These are phyloP conservation scores for Mythimna ferrago DNA, from an alignment of 2,888 invertebrate genomes.

Conservation along the genomic window DNA sequence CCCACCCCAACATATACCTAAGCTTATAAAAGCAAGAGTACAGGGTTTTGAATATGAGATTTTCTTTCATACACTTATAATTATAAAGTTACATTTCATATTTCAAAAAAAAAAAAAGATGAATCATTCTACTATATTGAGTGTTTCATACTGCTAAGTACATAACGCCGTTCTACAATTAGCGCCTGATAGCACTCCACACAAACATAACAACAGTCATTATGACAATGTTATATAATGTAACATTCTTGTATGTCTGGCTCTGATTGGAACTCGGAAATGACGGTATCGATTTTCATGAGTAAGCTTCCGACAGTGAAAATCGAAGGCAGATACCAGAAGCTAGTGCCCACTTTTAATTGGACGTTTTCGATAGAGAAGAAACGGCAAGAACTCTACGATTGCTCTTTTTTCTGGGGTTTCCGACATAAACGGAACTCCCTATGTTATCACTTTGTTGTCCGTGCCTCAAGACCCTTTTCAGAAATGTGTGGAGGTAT, in stretches of 20 bases:
- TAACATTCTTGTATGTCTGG: conserved; percentile 18
- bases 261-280: conserved; percentile 19
- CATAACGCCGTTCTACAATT: conserved; percentile 22
- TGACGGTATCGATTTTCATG: conserved; percentile 4
- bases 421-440: too few relatives aligned
- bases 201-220: background rate
- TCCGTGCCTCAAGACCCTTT: too few relatives aligned
- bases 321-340: background rate
- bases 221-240: conserved; percentile 1
- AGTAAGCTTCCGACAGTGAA: background rate
- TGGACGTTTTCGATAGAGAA: too few relatives aligned
- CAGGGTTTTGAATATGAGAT: too few relatives aligned
- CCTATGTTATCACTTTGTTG: too few relatives aligned
- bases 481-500: too few relatives aligned
- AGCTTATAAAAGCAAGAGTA: too few relatives aligned
- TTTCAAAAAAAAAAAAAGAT: conserved; percentile 3
- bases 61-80: background rate
- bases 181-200: conserved; percentile 33
- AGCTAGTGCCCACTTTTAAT: too few relatives aligned
- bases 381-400: too few relatives aligned
- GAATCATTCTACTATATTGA: conserved; percentile 28
- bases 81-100: background rate
- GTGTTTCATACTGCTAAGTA: conserved; percentile 19
- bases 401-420: too few relatives aligned
- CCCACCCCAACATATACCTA: too few relatives aligned